Percentiles rank a stretch among this genome's conserved stretches.
phyloP scores from a whole-genome alignment of 1,140 invertebrate species.

The Drosophila orosa region DNA sequence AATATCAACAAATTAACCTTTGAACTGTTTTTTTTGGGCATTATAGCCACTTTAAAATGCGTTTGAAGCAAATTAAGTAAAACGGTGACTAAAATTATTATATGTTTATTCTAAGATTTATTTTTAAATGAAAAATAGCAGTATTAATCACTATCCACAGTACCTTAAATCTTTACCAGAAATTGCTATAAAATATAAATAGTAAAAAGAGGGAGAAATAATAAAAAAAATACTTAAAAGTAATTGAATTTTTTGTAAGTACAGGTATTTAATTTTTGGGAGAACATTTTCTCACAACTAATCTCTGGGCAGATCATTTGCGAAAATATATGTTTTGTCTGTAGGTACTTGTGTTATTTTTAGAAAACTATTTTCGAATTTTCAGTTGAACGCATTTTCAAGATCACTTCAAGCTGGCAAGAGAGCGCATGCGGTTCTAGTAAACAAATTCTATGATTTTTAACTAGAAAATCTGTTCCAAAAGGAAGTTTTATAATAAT shows the following conservation, averaged over 20 bases:
- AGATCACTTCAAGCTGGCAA: constrained; percentile 23
- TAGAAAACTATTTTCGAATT: constrained; percentile 24
- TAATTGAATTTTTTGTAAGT: background rate
- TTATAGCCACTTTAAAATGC: background rate
- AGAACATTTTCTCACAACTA: background rate
- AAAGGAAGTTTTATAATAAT: background rate
- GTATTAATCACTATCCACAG: no score
- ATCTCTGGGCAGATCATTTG: background rate
- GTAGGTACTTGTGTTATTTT: constrained; percentile 21
- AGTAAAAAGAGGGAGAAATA: no score
- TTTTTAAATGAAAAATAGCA: no score
- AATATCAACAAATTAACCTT: background rate
- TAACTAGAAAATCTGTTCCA: no score
- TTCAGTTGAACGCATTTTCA: constrained; percentile 12
- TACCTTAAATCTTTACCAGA: no score
- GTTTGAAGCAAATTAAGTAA: background rate
- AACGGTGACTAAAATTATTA: background rate
- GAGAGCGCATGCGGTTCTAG: background rate
- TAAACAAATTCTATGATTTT: constrained; percentile 7
- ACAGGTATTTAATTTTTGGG: background rate
- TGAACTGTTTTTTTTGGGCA: background rate
- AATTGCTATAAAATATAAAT: no score
- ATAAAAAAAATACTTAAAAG: background rate
- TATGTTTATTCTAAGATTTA: no score
- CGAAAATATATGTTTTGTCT: constrained; percentile 14